phyloP scores from a whole-genome alignment of 2,888 invertebrate genomes.

The Drosophila cognata region DNA sequence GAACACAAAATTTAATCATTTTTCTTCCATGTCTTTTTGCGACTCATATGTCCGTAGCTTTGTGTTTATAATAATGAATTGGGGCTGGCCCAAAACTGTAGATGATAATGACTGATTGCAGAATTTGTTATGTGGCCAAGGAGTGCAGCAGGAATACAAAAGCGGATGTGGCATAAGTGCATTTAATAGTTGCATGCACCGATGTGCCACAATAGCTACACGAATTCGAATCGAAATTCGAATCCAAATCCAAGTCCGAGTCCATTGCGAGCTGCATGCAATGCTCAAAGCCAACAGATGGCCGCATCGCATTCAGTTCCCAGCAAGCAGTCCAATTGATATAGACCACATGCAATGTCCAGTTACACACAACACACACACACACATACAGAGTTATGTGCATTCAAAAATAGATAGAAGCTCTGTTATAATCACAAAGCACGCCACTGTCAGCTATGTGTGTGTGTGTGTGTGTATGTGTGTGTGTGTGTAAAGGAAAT shows the following conservation, averaged over 20 bases:
- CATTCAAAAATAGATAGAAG: not conserved
- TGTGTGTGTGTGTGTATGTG: slow-evolving; percentile 9
- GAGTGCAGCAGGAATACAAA: not conserved
- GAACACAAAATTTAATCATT: not conserved
- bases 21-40: not conserved
- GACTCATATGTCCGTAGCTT: not conserved
- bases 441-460: slow-evolving; percentile 64
- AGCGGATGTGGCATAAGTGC: slow-evolving; percentile 30
- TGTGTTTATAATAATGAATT: not conserved
- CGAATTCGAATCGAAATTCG: slow-evolving; percentile 5
- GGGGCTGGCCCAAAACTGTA: not conserved
- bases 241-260: not conserved
- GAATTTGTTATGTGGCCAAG: not conserved
- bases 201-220: slow-evolving; percentile 18
- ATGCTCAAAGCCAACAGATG: slow-evolving; percentile 51
- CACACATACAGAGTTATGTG: slow-evolving; percentile 8
- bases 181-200: slow-evolving; percentile 35
- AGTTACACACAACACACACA: slow-evolving; percentile 13
- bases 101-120: slow-evolving; percentile 1
- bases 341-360: slow-evolving; percentile 29
- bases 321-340: slow-evolving; percentile 14
- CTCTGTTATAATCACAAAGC: slow-evolving; percentile 55
- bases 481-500: not conserved
- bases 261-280: slow-evolving; percentile 54
- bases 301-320: slow-evolving; percentile 24